Base-by-base conservation (phyloP, 2,113 vertebrate species). In the Labeo rohita region DNA sequence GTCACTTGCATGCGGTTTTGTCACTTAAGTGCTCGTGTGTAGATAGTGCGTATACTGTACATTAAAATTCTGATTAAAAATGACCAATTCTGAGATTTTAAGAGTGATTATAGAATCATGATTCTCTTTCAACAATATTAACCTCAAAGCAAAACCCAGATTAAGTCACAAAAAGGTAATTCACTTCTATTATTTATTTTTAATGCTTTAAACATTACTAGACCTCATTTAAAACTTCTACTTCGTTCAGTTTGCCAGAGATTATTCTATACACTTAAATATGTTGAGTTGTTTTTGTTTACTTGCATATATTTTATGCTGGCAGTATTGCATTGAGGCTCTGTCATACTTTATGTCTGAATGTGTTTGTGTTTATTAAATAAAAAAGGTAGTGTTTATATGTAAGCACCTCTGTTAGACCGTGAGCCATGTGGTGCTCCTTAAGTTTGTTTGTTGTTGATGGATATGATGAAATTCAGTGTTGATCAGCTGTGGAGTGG, bases 391-490 rank as follows among this genome's bases (percentile, higher is more conserved):
- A 15, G 5, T 61, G 10, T 80, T 80, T n/a, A 15, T 4, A 45
- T 63, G 36, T 56, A 45, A 63, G 23, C 39, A 63, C 43, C 36
- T 63, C 52, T 3, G 11, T 45, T 49, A 15, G 63, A 66, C 63
- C 23, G 3, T 43, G 72, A 36, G 18, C 52, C 52, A 56, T 79
- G 56, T 16, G 39, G 4, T 65, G 18, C n/a, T 80, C 8, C 43
- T 9, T 23, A 15, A 28, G 59, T 47, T 11, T 83, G 45, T 6
- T 49, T 63, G 56, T 28, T 80, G 56, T 63, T 80, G 7, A 65
- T 61, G 39, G 39, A 73, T 73, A n/a, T 47, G 43, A 73, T 45
- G 18, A 73, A 73, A 73, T n/a, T 16, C 49, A 77, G 47, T 54
- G n/a, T 47, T 66, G 23, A 36, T 83, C 45, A n/a, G 8, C 28